Conservation (phyloP, 2,797 vertebrate genomes). For the Anguilla obscura region DNA sequence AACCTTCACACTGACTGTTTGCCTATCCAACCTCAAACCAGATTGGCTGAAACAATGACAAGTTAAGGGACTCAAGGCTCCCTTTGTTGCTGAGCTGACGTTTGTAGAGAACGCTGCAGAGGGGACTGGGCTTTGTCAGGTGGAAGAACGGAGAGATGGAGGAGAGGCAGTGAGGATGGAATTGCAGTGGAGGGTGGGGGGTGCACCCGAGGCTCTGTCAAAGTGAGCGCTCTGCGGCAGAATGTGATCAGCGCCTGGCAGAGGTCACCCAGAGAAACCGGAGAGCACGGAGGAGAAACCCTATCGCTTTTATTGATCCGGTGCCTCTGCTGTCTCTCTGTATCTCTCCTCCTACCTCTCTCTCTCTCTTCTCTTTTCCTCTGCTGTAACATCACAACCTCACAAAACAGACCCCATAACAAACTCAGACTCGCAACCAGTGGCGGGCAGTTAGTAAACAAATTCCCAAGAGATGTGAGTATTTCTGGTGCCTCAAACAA, state of each 20-base stretch:
- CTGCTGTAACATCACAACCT: constrained; percentile 17
- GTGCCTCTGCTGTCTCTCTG: constrained; percentile 62
- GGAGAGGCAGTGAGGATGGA: constrained; percentile 8
- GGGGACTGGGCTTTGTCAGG: background rate
- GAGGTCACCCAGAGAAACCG: constrained; percentile 74
- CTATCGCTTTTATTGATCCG: constrained; percentile 74
- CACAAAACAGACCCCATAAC: constrained; percentile 12
- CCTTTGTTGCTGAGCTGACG: background rate
- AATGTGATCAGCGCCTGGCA: constrained; percentile 67
- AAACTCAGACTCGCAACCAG: constrained; percentile 20
- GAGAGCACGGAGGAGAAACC: constrained; percentile 69
- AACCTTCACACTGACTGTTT: background rate
- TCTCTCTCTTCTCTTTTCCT: background rate
- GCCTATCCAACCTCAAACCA: background rate
- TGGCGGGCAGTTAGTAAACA: constrained; percentile 8
- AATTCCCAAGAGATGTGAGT: constrained; percentile 2
- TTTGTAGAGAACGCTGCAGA: background rate
- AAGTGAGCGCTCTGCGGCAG: constrained; percentile 59
- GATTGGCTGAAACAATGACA: background rate
- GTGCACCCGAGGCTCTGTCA: constrained; percentile 10
- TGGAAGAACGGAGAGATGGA: background rate
- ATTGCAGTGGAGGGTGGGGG: background rate
- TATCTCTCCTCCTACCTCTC: constrained; percentile 33
- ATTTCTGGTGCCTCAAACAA: constrained; percentile 21
- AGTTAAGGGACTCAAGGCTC: background rate